Conservation (phyloP, 2,888 invertebrate species). For the Nemoura dubitans region DNA sequence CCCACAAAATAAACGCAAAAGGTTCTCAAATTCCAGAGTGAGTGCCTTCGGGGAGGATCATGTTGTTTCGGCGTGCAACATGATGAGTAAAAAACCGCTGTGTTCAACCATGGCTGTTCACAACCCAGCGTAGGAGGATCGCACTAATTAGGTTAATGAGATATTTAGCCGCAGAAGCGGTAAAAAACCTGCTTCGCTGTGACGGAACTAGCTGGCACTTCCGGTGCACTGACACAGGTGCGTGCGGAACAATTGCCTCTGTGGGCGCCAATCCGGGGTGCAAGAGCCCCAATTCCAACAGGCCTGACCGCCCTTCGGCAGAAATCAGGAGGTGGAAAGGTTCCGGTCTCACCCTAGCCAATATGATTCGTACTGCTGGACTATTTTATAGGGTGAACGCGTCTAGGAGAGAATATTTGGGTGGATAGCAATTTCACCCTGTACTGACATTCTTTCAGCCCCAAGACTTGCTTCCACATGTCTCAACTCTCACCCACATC, state of each 20-base stretch:
- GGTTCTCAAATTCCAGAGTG: not conserved
- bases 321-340: no score
- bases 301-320: no score
- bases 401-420: no score
- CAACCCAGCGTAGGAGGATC: not conserved
- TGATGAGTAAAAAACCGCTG: not conserved
- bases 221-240: not conserved
- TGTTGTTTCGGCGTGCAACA: not conserved
- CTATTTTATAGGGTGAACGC: no score
- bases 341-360: no score
- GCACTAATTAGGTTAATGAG: conserved; percentile 5
- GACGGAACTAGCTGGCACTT: not conserved
- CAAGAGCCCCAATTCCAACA: no score
- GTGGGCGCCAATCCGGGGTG: not conserved
- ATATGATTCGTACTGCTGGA: no score
- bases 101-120: not conserved
- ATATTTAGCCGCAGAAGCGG: not conserved
- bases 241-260: not conserved
- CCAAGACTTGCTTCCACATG: no score
- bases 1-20: not conserved
- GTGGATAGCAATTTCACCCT: no score
- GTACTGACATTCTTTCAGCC: no score
- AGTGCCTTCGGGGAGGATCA: not conserved
- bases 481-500: no score
- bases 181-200: not conserved